A percentile compares a stretch with the other conserved stretches of the same genome.
Evolutionary conservation across 2,113 vertebrate species (phyloP).

Genomic region (Zosterops japonicus): DNA sequence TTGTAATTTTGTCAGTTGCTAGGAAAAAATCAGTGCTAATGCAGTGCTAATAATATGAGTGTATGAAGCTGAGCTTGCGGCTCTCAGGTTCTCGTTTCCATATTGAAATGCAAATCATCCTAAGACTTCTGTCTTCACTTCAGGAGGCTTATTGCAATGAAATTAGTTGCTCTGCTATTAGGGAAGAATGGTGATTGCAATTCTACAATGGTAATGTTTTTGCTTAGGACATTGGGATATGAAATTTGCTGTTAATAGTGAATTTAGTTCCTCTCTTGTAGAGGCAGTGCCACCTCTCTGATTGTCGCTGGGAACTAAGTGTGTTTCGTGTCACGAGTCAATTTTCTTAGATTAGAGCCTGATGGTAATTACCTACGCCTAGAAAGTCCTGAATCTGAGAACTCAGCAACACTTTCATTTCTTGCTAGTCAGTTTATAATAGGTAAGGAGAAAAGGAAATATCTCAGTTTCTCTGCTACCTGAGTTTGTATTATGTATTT

Average conservation of each 20-base stretch:
- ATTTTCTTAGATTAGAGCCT: neutral
- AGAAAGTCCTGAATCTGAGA: neutral
- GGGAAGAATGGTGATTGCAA: neutral
- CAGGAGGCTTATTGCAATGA: neutral
- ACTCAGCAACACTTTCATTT: neutral
- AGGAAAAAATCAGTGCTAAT: neutral
- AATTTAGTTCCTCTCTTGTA: neutral
- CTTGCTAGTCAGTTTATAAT: neutral
- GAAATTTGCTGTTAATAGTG: neutral
- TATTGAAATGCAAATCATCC: neutral
- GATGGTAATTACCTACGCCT: neutral
- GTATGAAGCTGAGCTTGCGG: neutral
- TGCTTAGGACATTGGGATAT: neutral
- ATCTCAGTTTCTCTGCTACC: neutral
- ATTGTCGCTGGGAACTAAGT: neutral
- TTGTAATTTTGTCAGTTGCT: slow-evolving; percentile 4
- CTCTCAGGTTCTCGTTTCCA: neutral
- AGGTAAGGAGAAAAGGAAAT: neutral
- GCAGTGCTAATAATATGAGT: neutral
- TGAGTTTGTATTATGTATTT: neutral
- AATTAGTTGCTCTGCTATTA: neutral
- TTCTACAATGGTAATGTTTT: neutral
- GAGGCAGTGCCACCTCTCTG: neutral
- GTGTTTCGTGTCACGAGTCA: neutral
- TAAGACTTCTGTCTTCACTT: neutral